phyloP scores from a whole-genome alignment of 92 coral and sea anemone genomes.

The Epizoanthus rinbou region DNA sequence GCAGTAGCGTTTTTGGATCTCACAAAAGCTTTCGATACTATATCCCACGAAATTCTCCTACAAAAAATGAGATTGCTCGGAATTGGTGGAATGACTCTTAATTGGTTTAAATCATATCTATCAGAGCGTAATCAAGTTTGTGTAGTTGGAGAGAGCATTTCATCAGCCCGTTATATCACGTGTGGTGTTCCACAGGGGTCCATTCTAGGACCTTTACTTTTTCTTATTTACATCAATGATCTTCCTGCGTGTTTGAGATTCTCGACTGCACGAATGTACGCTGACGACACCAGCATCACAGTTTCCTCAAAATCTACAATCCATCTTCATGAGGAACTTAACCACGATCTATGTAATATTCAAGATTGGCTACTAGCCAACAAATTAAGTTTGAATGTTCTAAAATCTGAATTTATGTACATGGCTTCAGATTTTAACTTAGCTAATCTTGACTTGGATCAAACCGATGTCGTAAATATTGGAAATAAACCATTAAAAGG shows the following conservation, averaged over 20 bases:
- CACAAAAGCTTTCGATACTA: conserved; percentile 8
- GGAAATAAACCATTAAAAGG: not conserved
- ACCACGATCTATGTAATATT: conserved; percentile 1
- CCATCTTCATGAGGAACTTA: not conserved
- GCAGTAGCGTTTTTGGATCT: conserved; percentile 12
- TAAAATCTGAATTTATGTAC: conserved; percentile 6
- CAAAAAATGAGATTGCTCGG: conserved; percentile 9
- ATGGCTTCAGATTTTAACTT: not conserved
- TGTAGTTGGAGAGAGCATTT: conserved; percentile 6
- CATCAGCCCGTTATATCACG: conserved; percentile 12
- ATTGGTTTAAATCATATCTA: no score
- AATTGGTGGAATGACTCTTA: conserved; percentile 1
- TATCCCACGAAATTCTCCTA: not conserved
- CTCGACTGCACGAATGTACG: not conserved
- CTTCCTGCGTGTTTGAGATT: not conserved
- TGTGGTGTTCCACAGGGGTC: not conserved
- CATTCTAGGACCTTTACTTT: no score
- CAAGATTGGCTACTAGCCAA: not conserved
- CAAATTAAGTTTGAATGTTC: not conserved
- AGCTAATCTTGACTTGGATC: not conserved
- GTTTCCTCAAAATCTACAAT: not conserved
- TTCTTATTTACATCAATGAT: not conserved
- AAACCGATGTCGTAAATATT: not conserved
- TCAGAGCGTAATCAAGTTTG: no score
- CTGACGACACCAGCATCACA: not conserved